phyloP scores from a whole-genome alignment of 2,113 vertebrate genomes.

The Prinia subflava region DNA sequence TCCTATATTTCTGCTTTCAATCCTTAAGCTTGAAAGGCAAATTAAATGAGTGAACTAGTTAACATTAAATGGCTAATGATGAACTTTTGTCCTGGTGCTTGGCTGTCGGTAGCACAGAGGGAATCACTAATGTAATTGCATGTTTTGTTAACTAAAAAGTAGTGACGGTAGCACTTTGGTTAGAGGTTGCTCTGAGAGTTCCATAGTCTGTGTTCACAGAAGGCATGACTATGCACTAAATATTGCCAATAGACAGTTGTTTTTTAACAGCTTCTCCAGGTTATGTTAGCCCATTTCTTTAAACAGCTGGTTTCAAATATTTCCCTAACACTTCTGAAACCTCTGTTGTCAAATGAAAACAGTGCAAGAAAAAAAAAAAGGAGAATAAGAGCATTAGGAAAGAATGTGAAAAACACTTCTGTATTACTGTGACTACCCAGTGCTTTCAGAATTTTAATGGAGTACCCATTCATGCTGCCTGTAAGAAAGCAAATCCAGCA shows the following conservation, averaged over 20 bases:
- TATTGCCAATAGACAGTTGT: background rate
- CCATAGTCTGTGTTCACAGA: background rate
- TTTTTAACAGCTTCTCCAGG: background rate
- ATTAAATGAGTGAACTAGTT: background rate
- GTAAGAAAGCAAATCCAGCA: conserved; percentile 32
- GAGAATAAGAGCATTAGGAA: background rate
- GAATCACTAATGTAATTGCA: background rate
- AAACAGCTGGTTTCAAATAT: background rate
- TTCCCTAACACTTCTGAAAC: background rate
- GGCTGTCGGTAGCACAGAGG: background rate
- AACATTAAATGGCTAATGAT: background rate
- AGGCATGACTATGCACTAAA: background rate
- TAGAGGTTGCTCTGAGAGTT: background rate
- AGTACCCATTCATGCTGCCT: background rate
- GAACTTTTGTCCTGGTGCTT: background rate
- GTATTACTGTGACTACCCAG: background rate
- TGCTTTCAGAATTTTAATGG: background rate
- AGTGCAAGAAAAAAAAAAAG: background rate
- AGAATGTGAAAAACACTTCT: background rate
- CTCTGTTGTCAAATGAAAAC: background rate
- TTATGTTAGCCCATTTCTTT: background rate
- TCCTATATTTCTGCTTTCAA: background rate
- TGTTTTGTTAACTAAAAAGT: background rate
- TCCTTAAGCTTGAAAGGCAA: background rate
- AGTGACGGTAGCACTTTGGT: background rate